Percentiles rank a stretch among this genome's conserved stretches.
Conservation (phyloP, 2,113 vertebrate genomes). For the Nettapus auritus region DNA sequence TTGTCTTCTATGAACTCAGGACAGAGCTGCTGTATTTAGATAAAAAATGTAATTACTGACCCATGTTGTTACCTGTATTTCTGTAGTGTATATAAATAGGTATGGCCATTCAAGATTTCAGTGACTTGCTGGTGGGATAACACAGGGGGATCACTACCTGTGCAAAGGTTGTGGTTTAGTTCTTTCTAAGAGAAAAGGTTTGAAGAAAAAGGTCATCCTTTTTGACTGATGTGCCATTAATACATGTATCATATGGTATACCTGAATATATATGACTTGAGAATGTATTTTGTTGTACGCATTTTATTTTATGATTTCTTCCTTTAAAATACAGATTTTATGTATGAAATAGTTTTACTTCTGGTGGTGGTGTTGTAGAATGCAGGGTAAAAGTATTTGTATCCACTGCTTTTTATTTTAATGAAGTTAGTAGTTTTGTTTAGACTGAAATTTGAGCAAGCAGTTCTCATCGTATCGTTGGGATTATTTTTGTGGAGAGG, state of each 20-base stretch:
- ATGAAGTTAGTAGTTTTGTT: not conserved
- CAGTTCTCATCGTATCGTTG: not conserved
- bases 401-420: not conserved
- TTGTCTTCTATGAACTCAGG: not conserved
- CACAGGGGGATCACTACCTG: not conserved
- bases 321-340: constrained; percentile 8
- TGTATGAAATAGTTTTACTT: not conserved
- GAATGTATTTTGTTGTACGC: not conserved
- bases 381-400: not conserved
- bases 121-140: not conserved
- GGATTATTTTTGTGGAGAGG: not conserved
- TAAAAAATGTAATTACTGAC: not conserved
- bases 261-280: not conserved
- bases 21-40: not conserved
- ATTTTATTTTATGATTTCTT: not conserved
- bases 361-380: not conserved
- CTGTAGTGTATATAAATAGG: not conserved
- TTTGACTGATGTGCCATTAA: not conserved
- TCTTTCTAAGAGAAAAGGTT: not conserved
- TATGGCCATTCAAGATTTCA: not conserved
- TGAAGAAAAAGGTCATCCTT: not conserved
- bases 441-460: not conserved
- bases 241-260: not conserved
- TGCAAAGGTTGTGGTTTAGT: not conserved
- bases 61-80: not conserved